Evolutionary conservation across 1,140 invertebrate species (phyloP).

Genomic region (Megathymus violae): DNA sequence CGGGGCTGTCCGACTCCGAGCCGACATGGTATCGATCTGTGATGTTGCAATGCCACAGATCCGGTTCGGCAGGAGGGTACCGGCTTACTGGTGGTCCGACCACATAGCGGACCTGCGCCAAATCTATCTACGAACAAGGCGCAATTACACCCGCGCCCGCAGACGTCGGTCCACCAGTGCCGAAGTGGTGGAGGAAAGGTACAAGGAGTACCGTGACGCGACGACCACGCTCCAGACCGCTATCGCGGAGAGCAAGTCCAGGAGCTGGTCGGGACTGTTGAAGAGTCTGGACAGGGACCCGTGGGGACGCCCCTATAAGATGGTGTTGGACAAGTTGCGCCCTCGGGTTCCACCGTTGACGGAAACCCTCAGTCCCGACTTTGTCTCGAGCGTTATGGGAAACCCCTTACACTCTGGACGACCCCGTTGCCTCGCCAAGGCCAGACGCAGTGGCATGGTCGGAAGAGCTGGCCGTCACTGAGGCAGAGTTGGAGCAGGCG

Average conservation of each 20-base stretch:
- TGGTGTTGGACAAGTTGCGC: conserved; percentile 31
- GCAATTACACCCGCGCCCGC: conserved; percentile 2
- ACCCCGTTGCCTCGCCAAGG: background rate
- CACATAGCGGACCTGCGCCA: background rate
- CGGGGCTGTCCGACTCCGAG: background rate
- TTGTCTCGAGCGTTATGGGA: background rate
- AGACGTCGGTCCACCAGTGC: conserved; percentile 11
- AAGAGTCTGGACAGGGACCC: conserved; percentile 22
- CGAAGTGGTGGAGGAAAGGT: background rate
- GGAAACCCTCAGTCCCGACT: conserved; percentile 23
- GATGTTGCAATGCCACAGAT: background rate
- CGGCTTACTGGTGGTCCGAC: conserved; percentile 6
- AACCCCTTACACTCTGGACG: background rate
- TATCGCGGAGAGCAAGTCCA: background rate
- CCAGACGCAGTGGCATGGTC: background rate
- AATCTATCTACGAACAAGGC: background rate
- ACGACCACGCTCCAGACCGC: conserved; percentile 12
- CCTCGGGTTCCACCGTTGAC: conserved; percentile 33
- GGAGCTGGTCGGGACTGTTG: conserved; percentile 14
- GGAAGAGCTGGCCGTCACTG: background rate
- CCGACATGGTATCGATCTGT: background rate
- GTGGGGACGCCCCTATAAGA: conserved; percentile 33
- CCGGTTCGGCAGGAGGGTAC: no score
- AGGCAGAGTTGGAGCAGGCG: background rate
- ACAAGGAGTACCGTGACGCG: conserved; percentile 11